Evolutionary conservation across 2,888 invertebrate genomes (phyloP).

Genomic region (Patella caerulea): DNA sequence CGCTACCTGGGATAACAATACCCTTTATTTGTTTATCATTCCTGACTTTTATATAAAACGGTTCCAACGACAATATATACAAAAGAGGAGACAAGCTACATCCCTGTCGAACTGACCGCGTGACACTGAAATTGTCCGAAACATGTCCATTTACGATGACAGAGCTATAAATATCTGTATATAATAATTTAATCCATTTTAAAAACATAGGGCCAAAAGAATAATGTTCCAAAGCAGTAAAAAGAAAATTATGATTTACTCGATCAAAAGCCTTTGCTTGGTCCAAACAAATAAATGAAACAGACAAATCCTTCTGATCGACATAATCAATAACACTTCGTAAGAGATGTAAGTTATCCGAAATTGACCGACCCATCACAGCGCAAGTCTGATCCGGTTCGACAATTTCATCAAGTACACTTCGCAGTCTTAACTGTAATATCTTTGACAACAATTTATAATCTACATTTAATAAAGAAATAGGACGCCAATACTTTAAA

Average conservation of each 20-base stretch:
- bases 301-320: conserved; percentile 36
- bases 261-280: conserved; percentile 50
- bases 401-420: conserved; percentile 35
- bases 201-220: conserved; percentile 42
- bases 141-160: conserved; percentile 39
- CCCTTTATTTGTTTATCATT: not conserved
- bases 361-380: conserved; percentile 39
- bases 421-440: conserved; percentile 34
- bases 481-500: conserved; percentile 44
- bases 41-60: not conserved
- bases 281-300: conserved; percentile 41
- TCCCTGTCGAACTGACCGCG: not conserved
- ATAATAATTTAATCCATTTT: conserved; percentile 42
- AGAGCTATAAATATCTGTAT: conserved; percentile 36
- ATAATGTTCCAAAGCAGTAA: conserved; percentile 35
- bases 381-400: conserved; percentile 43
- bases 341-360: conserved; percentile 42
- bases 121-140: conserved; percentile 15
- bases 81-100: not conserved
- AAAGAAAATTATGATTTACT: conserved; percentile 41
- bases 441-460: conserved; percentile 45
- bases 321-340: conserved; percentile 40
- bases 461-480: conserved; percentile 43
- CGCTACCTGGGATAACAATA: not conserved
- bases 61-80: not conserved